phyloP scores from a whole-genome alignment of 2,888 invertebrate species.

The Drosophila mulleri region DNA sequence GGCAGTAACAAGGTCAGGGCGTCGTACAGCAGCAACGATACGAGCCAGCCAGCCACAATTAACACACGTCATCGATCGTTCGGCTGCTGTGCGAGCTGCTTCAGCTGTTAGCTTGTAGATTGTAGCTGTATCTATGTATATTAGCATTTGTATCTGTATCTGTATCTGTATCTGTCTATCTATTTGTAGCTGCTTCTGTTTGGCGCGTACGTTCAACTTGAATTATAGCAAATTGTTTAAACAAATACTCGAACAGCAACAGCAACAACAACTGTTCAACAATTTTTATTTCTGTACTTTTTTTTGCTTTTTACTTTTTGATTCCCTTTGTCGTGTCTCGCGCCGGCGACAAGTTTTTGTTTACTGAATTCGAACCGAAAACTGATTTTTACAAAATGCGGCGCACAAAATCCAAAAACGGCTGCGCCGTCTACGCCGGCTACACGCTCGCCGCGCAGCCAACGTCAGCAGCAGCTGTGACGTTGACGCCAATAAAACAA shows the following conservation, averaged over 20 bases:
- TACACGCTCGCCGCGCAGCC: slow-evolving; percentile 18
- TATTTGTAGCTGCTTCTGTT: slow-evolving; percentile 27
- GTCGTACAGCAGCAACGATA: slow-evolving; percentile 36
- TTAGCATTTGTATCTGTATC: slow-evolving; percentile 9
- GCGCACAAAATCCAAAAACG: slow-evolving; percentile 67
- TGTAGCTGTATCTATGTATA: slow-evolving; percentile 7
- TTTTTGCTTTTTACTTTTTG: slow-evolving; percentile 14
- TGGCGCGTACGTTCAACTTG: slow-evolving; percentile 71
- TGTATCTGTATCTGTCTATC: slow-evolving; percentile 16
- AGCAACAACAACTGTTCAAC: slow-evolving; percentile 29
- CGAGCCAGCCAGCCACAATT: slow-evolving; percentile 42
- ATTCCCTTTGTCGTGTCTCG: slow-evolving; percentile 66
- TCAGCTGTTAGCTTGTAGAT: slow-evolving; percentile 20
- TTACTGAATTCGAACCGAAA: slow-evolving; percentile 82
- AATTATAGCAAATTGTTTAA: slow-evolving; percentile 72
- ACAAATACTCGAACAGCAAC: slow-evolving; percentile 60
- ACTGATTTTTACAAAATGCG: slow-evolving; percentile 69
- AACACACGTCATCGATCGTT: slow-evolving; percentile 67
- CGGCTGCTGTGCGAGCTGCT: slow-evolving; percentile 49
- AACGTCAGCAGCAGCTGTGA: slow-evolving; percentile 26
- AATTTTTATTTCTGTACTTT: slow-evolving; percentile 11
- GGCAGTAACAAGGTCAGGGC: slow-evolving; percentile 78
- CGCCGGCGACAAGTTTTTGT: slow-evolving; percentile 84
- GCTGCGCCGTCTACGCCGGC: slow-evolving; percentile 29
- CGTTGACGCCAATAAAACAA: slow-evolving; percentile 44